Conservation (phyloP, 2,888 invertebrate genomes). For the Ophioninae sp. region DNA sequence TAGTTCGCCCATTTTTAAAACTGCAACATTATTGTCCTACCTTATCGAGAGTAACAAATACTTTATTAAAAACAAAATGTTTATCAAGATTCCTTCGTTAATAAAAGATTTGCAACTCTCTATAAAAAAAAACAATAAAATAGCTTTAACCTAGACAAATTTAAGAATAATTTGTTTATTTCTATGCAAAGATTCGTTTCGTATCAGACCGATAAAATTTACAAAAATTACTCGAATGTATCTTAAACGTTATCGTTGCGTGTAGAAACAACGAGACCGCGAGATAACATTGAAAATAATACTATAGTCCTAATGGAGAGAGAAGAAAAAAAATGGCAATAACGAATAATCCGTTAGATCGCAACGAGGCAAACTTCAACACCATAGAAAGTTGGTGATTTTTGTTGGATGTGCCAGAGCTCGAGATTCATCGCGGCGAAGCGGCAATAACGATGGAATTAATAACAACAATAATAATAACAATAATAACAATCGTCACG, state of each 20-base stretch:
- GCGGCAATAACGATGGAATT: background rate
- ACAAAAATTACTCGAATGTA: background rate
- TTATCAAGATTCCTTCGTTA: too few relatives aligned
- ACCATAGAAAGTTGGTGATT: background rate
- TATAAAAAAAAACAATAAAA: too few relatives aligned
- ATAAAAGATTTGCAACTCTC: too few relatives aligned
- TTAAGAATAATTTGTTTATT: too few relatives aligned
- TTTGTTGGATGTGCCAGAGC: background rate
- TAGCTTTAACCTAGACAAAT: too few relatives aligned
- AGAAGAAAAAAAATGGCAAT: background rate
- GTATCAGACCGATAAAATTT: background rate
- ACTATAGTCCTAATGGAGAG: background rate
- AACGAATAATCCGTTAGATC: background rate
- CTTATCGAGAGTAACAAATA: too few relatives aligned
- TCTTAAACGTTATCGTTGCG: background rate
- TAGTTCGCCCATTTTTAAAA: too few relatives aligned
- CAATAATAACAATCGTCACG: constrained; percentile 2
- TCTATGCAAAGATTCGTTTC: background rate
- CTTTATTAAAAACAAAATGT: too few relatives aligned
- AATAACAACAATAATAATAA: background rate
- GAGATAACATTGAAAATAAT: background rate
- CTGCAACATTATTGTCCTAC: too few relatives aligned
- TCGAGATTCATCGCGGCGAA: background rate
- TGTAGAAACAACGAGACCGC: background rate
- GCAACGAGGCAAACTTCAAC: background rate